Conservation (phyloP, 2,113 vertebrate species). For the Otocyon megalotis region DNA sequence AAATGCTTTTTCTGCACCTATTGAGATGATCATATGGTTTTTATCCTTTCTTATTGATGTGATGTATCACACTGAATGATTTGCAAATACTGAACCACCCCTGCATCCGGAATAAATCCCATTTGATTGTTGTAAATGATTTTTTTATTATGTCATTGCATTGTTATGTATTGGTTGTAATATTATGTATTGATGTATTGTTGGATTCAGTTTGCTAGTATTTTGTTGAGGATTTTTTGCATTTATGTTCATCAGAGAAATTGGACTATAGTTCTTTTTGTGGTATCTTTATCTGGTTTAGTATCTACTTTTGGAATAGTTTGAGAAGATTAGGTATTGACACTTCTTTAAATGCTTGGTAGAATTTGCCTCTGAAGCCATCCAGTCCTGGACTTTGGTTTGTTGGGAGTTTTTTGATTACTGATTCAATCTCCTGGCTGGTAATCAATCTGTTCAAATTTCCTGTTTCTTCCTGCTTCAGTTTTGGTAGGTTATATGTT, state of each 20-base stretch:
- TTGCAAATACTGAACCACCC: neutral
- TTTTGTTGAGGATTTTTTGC: neutral
- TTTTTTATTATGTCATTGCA: neutral
- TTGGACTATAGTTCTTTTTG: neutral
- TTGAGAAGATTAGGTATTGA: neutral
- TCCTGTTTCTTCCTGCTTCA: neutral
- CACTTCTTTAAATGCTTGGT: neutral
- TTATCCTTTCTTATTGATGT: neutral
- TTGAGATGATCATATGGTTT: neutral
- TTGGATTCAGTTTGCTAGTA: neutral
- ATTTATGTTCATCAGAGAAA: neutral
- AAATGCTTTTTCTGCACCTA: neutral
- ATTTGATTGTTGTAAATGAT: neutral
- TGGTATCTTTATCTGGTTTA: neutral
- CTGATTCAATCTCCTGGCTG: neutral
- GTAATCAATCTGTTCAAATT: neutral
- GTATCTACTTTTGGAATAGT: neutral
- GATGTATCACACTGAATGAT: neutral
- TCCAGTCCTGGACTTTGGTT: neutral
- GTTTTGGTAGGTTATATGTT: neutral
- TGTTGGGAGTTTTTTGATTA: neutral
- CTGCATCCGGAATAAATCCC: neutral
- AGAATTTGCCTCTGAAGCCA: neutral
- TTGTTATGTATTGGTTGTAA: too few relatives aligned
- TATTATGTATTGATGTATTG: neutral